Percentiles rank a stretch among this genome's conserved stretches.
phyloP scores from a whole-genome alignment of 2,888 invertebrate genomes.

The Acleris emargana region DNA sequence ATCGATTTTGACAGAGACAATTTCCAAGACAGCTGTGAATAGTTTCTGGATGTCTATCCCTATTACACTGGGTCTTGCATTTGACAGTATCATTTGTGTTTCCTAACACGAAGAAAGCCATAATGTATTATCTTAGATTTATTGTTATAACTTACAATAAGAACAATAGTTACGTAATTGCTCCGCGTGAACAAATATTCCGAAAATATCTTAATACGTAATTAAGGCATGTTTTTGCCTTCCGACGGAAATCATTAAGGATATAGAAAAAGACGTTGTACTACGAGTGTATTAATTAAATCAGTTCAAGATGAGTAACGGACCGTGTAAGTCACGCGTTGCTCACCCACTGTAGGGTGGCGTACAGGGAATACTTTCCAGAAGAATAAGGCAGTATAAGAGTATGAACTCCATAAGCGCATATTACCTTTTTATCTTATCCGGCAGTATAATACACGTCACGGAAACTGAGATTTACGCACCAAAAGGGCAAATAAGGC shows the following conservation, averaged over 20 bases:
- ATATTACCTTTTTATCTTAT: too few relatives aligned
- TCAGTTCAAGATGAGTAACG: conserved; percentile 66
- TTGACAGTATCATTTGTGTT: too few relatives aligned
- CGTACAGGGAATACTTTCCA: background rate
- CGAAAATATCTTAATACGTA: background rate
- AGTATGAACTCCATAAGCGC: background rate
- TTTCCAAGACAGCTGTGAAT: background rate
- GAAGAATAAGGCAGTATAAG: background rate
- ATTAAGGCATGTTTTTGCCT: conserved; percentile 40
- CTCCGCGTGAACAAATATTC: too few relatives aligned
- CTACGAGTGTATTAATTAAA: conserved; percentile 61
- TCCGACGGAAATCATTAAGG: conserved; percentile 73
- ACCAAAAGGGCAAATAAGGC: too few relatives aligned
- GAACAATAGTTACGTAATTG: too few relatives aligned
- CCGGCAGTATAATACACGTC: too few relatives aligned
- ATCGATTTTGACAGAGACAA: conserved; percentile 11
- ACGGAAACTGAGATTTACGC: too few relatives aligned
- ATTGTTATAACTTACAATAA: too few relatives aligned
- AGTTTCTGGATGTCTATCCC: too few relatives aligned
- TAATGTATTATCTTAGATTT: too few relatives aligned
- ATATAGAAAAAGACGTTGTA: conserved; percentile 59
- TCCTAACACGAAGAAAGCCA: too few relatives aligned
- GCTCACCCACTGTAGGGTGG: conserved; percentile 43
- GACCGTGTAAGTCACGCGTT: conserved; percentile 61
- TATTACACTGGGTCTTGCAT: too few relatives aligned